Base-by-base conservation (phyloP, 2,888 invertebrate genomes). In the Leptinotarsa haldemani region DNA sequence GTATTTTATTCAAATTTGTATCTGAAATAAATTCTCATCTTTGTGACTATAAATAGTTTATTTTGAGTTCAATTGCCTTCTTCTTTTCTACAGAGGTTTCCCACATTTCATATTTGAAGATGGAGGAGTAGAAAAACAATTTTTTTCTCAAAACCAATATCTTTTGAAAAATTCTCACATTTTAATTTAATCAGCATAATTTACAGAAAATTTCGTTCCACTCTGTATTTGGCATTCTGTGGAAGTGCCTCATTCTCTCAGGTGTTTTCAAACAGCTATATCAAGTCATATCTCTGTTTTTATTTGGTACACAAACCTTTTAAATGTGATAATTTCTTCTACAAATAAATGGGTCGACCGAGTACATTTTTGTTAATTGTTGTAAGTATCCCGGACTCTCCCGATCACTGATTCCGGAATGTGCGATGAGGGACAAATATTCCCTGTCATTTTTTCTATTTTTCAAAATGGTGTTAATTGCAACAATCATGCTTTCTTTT, bases 241-340 rank as follows among this genome's bases (percentile, higher is more conserved):
- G 30, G 40, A 40, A 18, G 12, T 40, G 25, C 30, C 18, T 61
- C 40, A 18, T 61, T 61, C 61, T n/a, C 40, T 40, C 25, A 40
- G 25, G 40, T 61, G 61, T 61, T 40, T 61, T 61, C 61, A 40
- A 61, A 61, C 61, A 61, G 61, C 61, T 61, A 61, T 61, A 61
- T 61, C 61, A 30, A 30, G 61, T n/a, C 61, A 61, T 61, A 61
- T 74, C 74, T 74, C 53, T 77, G 73, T 77, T 76, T 74, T 73
- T 74, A 66, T 69, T 77, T 67, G 67, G 74, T 71, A 75, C 75
- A 74, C 73, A 74, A 56, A 64, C 75, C 75, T 74, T 74, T 77
- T 74, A 76, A 74, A 76, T 53, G 75, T 77, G 77, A 70, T 75
- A 77, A 77, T 76, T 77, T 70, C 64, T 73, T 67, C 64, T 65